Conservation (phyloP, 2,113 vertebrate genomes). For the Equus przewalskii region DNA sequence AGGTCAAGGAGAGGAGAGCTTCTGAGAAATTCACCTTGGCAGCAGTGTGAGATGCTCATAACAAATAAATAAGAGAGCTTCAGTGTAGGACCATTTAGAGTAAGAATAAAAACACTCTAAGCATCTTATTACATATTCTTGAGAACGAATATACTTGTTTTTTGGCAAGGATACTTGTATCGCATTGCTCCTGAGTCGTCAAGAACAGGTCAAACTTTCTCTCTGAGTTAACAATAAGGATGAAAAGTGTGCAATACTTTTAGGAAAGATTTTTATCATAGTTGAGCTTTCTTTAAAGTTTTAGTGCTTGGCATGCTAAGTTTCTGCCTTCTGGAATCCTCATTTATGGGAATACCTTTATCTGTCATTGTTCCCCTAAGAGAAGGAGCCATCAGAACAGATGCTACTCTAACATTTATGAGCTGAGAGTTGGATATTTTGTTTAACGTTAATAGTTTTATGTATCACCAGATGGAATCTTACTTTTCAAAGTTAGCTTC, state of each 20-base stretch:
- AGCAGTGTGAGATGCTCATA: background rate
- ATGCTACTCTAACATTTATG: slow-evolving; percentile 1
- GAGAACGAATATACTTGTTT: background rate
- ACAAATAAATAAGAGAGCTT: background rate
- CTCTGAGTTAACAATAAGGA: background rate
- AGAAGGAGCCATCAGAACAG: background rate
- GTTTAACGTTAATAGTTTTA: slow-evolving; percentile 50
- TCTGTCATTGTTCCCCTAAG: background rate
- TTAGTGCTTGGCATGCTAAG: background rate
- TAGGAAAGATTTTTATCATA: background rate
- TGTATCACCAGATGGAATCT: slow-evolving; percentile 5
- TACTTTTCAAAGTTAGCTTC: slow-evolving; percentile 41
- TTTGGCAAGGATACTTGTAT: background rate
- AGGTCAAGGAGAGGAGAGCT: background rate
- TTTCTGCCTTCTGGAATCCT: background rate
- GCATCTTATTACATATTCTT: background rate
- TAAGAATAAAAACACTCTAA: background rate
- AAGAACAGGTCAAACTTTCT: background rate
- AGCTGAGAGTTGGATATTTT: background rate
- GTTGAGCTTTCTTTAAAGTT: background rate
- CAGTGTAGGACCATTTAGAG: background rate
- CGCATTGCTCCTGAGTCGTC: background rate
- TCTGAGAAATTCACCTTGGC: background rate
- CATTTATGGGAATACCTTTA: background rate
- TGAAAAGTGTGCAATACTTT: background rate